A percentile compares a stretch with the other conserved stretches of the same genome.
phyloP scores from a whole-genome alignment of 2,113 vertebrate genomes.

The Marmota monax region DNA sequence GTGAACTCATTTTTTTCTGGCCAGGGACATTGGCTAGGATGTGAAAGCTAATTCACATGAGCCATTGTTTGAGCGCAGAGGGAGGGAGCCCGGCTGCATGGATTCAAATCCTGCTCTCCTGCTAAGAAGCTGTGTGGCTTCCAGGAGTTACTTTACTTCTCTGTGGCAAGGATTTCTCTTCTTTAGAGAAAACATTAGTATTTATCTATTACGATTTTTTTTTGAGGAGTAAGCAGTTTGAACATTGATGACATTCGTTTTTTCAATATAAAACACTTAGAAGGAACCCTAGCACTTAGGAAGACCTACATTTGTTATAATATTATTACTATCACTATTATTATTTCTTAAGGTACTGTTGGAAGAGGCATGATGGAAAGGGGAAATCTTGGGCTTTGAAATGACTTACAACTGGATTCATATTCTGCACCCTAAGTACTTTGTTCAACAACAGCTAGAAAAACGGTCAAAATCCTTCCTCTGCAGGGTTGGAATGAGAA shows the following conservation, averaged over 20 bases:
- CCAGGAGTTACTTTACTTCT: neutral
- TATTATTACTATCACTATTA: neutral
- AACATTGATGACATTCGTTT: neutral
- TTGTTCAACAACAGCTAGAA: neutral
- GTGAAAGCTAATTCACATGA: neutral
- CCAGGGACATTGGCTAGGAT: neutral
- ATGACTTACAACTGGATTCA: constrained; percentile 7
- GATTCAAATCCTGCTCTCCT: neutral
- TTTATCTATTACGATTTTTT: neutral
- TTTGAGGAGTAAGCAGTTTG: constrained; percentile 32
- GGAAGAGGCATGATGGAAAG: neutral
- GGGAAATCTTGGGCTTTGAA: neutral
- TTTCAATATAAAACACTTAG: neutral
- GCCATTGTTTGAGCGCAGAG: neutral
- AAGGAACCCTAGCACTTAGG: neutral
- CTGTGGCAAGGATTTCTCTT: neutral
- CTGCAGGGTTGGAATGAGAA: neutral
- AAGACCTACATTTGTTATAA: neutral
- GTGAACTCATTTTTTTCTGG: constrained; percentile 39
- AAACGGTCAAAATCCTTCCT: neutral
- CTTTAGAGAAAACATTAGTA: neutral
- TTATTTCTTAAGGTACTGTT: neutral
- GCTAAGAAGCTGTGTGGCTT: neutral
- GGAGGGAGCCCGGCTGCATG: neutral
- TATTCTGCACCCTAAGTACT: neutral